phyloP scores from a whole-genome alignment of 2,888 invertebrate species.

The Gymnocheta viridis region DNA sequence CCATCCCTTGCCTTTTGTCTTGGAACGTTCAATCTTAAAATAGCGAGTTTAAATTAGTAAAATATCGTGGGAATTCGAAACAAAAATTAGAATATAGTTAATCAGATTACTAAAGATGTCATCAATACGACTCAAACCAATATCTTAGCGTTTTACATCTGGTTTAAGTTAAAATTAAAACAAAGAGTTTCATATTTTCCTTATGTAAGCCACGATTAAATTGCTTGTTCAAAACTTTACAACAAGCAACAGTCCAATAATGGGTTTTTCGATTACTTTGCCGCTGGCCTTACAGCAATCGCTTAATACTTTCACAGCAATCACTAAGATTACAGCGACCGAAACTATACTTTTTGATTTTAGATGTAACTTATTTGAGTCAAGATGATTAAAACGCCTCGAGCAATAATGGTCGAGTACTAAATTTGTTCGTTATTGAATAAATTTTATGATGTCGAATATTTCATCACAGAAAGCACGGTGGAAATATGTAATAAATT shows the following conservation, averaged over 20 bases:
- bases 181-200: constrained; percentile 40
- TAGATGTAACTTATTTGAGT: constrained; percentile 73
- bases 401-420: constrained; percentile 73
- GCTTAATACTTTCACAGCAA: constrained; percentile 73
- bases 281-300: constrained; percentile 82
- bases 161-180: constrained; percentile 36
- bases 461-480: constrained; percentile 77
- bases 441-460: constrained; percentile 81
- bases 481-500: neutral
- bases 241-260: constrained; percentile 76
- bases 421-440: constrained; percentile 68
- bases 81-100: neutral
- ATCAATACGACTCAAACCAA: constrained; percentile 76
- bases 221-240: constrained; percentile 70
- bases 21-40: constrained; percentile 86
- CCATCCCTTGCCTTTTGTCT: constrained; percentile 94
- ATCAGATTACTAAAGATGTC: constrained; percentile 83
- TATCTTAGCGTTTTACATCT: constrained; percentile 71
- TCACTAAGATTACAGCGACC: constrained; percentile 82
- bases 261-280: constrained; percentile 72
- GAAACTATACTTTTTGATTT: constrained; percentile 73
- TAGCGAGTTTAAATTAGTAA: neutral
- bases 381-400: constrained; percentile 73
- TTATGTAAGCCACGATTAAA: constrained; percentile 75
- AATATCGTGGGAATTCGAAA: neutral